Base-by-base conservation (phyloP, 1,140 invertebrate genomes). In the Drosophila pseudoobscura region DNA sequence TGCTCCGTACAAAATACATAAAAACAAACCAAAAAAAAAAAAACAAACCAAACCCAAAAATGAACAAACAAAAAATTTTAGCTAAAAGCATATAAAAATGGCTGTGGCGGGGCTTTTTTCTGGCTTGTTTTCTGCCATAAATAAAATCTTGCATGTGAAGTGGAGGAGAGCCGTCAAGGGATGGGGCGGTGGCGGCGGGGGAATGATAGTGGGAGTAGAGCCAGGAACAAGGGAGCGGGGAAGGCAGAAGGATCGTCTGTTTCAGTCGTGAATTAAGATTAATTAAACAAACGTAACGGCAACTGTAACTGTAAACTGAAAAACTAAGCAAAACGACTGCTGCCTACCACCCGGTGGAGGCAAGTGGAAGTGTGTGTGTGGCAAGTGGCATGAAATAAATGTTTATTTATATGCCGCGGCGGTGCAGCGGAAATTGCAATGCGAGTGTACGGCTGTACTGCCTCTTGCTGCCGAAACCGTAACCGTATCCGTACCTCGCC, bases 241-340 rank as follows among this genome's bases (percentile, higher is more conserved):
- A 9, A 5, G 24, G 53, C 43, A 50, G 70, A 53, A 56, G 78
- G 59, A 70, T 72, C 74, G 78, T 87, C 80, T 85, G 80, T 75
- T 85, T 63, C 70, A 60, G 80, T 85, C 80, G 82, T 85, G 80
- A 87, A 85, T 85, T 85, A 85, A 85, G 80, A 85, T 85, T 85
- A 85, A 85, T 85, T 85, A 85, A 85, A 87, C 78, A 75, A 82
- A 87, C 82, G 80, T 87, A 85, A 83, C 76, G 55, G 76, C 24
- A 72, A 57, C 70, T 70, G 51, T 52, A 55, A 74, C 80, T 85
- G 78, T 64, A 85, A 85, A 87, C 73, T 71, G 77, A 84, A 74
- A 85, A 85, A 87, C 73, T 79, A 83, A 83, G 72, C 65, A 75
- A 84, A 39, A 46, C 49, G 66, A 29, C 29, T 26, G 49, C 45